Evolutionary conservation across 2,888 invertebrate species (phyloP), one percentile per base, ranked within the genome.

Genomic region (Callimorpha dominula): DNA sequence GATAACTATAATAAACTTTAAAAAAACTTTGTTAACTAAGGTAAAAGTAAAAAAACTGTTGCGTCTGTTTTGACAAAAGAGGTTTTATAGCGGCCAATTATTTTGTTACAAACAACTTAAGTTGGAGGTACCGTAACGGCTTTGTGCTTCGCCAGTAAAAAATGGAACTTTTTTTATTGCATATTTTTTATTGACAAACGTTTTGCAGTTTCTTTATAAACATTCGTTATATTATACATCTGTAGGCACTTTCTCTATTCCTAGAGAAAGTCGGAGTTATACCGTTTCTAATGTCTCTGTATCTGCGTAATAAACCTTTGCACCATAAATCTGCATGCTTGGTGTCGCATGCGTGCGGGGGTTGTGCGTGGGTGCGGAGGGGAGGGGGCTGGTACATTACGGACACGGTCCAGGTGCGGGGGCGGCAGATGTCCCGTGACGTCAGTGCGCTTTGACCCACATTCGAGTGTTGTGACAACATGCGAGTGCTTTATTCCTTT

Each of bases 351-450:
- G 54, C n/a, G 70, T n/a, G 14, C 11, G 20, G 73, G 40, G 64
- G 66, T 11, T 31, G 71, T 7, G 71, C 8, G 17, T n/a, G 64
- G 17, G n/a, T 0, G 42, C 2, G 49, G 49, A 43, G 31, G 46
- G 46, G 40, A 54, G 15, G 66, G 43, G 5, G 46, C n/a, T 20
- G 20, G 20, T 57, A 20, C 20, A 20, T 0, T 57, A 20, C 12
- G n/a, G 60, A n/a, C 31, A 0, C 20, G 68, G 42, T 67, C 74
- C 74, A 74, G 74, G 70, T 64, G 75, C 71, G 73, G 71, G 92
- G 93, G 94, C 87, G 94, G 94, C 94, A 94, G 94, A 91, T 94
- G 94, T 88, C 88, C 81, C 86, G 78, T 79, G 77, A 79, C 78
- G 78, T 80, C 79, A 81, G 40, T 75, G 72, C 73, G 81, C 85